Percentiles rank a stretch among this genome's conserved stretches.
phyloP scores from a whole-genome alignment of 2,888 invertebrate genomes.

The Tridacna crocea region DNA sequence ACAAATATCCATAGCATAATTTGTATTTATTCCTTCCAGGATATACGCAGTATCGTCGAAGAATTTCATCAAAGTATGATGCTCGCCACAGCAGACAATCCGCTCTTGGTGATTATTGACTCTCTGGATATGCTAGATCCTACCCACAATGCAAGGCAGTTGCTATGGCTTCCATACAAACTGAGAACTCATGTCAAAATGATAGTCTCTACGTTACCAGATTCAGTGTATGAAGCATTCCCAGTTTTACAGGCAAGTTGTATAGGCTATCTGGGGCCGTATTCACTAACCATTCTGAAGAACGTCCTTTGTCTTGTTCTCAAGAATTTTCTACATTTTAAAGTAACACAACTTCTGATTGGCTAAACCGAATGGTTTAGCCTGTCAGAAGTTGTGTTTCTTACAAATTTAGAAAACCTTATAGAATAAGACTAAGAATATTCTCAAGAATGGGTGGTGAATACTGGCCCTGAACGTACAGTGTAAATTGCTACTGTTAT shows the following conservation, averaged over 20 bases:
- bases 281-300: no score
- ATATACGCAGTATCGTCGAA: constrained; percentile 62
- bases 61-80: constrained; percentile 62
- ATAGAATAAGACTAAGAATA: no score
- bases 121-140: constrained; percentile 76
- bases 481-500: no score
- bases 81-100: constrained; percentile 48
- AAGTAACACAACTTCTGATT: no score
- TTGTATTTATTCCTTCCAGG: constrained; percentile 45
- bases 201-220: constrained; percentile 77
- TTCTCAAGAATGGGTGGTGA: no score
- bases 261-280: not conserved
- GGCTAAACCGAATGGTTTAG: no score
- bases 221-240: constrained; percentile 69
- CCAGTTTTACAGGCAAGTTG: constrained; percentile 69
- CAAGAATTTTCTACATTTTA: no score
- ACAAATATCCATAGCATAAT: no score
- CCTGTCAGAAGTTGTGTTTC: no score
- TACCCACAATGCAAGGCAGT: constrained; percentile 71
- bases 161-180: constrained; percentile 74
- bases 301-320: no score
- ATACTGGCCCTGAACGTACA: not conserved
- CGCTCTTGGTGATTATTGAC: constrained; percentile 73
- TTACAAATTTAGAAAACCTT: no score
- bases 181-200: constrained; percentile 72